A percentile compares a stretch with the other conserved stretches of the same genome.
Conservation (phyloP, 2,113 vertebrate species). For the Sorex fumeus region DNA sequence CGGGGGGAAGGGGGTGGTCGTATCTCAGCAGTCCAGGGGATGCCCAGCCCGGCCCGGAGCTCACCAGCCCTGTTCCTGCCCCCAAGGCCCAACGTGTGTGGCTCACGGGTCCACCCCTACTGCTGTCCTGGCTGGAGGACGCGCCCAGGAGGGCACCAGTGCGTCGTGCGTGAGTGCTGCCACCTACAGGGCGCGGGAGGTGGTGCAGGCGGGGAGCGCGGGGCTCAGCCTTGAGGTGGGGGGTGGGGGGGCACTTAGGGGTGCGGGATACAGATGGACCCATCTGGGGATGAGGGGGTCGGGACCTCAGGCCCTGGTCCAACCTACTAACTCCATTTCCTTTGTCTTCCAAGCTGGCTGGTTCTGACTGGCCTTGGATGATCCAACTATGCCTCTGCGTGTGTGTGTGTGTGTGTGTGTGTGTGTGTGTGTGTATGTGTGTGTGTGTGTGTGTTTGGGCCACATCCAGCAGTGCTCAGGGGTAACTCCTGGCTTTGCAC, state of each 20-base stretch:
- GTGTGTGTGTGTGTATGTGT: too few species aligned
- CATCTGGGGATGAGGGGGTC: not conserved
- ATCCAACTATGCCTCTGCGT: too few species aligned
- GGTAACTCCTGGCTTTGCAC: too few species aligned
- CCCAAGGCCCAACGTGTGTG: slow-evolving; percentile 95
- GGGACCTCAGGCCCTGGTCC: not conserved
- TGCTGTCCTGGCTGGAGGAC: slow-evolving; percentile 98
- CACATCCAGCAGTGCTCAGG: too few species aligned
- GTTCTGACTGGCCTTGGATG: not conserved
- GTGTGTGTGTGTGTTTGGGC: too few species aligned
- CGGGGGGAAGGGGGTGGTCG: not conserved
- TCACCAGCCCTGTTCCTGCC: not conserved
- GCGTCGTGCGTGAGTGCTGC: slow-evolving; percentile 95
- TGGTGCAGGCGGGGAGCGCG: not conserved
- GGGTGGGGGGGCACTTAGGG: too few species aligned
- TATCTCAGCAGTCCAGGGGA: not conserved
- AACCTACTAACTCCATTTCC: not conserved
- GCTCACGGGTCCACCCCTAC: slow-evolving; percentile 96
- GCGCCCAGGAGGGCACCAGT: slow-evolving; percentile 94
- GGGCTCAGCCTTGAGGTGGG: too few species aligned
- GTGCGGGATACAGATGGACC: too few species aligned
- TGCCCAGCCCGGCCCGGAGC: not conserved
- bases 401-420: too few species aligned
- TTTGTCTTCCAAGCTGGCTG: not conserved
- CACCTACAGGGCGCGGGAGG: not conserved